phyloP scores from a whole-genome alignment of 2,888 invertebrate species.

The Tholera decimalis region DNA sequence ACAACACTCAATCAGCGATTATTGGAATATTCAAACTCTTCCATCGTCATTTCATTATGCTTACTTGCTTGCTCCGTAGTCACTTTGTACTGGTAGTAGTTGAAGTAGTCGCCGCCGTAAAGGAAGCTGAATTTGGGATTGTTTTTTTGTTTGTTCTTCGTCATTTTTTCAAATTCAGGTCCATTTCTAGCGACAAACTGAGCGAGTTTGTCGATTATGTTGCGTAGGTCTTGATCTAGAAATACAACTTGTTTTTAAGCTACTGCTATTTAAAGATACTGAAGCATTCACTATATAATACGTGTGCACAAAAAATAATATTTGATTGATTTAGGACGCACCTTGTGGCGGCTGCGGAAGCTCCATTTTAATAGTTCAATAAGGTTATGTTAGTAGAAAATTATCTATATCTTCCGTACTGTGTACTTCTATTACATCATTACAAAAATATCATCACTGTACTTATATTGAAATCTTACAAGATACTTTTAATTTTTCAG shows the following conservation, averaged over 20 bases:
- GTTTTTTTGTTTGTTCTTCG: slow-evolving; percentile 99
- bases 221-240: slow-evolving; percentile 97
- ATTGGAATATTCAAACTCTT: slow-evolving; percentile 76
- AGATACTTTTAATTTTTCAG: slow-evolving; percentile 42
- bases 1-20: slow-evolving; percentile 85
- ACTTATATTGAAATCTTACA: slow-evolving; percentile 22
- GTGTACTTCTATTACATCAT: slow-evolving; percentile 38
- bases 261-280: slow-evolving; percentile 4
- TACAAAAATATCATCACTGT: slow-evolving; percentile 37
- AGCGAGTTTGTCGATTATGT: slow-evolving; percentile 99
- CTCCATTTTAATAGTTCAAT: slow-evolving; percentile 83
- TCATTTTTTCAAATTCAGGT: slow-evolving; percentile 99
- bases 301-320: slow-evolving; percentile 11
- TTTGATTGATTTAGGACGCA: slow-evolving; percentile 67
- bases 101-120: slow-evolving; percentile 98
- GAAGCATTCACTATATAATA: slow-evolving; percentile 3
- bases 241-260: slow-evolving; percentile 52
- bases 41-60: slow-evolving; percentile 86
- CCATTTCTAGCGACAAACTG: slow-evolving; percentile 99
- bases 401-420: slow-evolving; percentile 37
- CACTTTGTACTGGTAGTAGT: slow-evolving; percentile 99
- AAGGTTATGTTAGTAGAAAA: slow-evolving; percentile 78
- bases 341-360: slow-evolving; percentile 92
- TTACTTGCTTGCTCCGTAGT: slow-evolving; percentile 98
- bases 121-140: slow-evolving; percentile 99